Percentiles rank a stretch among this genome's conserved stretches.
Conservation (phyloP, 2,797 vertebrate species). For the Tenualosa thibaudeaui region DNA sequence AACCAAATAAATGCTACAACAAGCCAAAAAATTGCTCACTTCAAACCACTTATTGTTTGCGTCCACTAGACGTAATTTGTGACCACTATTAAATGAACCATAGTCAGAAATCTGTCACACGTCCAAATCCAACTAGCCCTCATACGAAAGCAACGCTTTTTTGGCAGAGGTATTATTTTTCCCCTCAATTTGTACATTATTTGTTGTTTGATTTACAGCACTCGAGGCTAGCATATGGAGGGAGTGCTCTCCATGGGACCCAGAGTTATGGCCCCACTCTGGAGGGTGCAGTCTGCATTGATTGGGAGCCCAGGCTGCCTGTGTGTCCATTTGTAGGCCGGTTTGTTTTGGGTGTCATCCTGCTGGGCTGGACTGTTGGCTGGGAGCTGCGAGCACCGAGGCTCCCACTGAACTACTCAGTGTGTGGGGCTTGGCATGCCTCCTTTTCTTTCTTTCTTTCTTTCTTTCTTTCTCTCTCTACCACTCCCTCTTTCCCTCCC, state of each 20-base stretch:
- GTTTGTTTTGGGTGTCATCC: conserved; percentile 43
- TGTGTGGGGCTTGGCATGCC: conserved; percentile 53
- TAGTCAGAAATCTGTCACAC: not conserved
- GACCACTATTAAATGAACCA: not conserved
- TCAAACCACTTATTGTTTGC: conserved; percentile 17
- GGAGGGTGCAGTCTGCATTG: not conserved
- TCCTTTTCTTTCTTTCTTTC: conserved; percentile 62
- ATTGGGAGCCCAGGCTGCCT: conserved; percentile 3
- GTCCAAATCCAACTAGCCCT: not conserved
- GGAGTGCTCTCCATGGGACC: not conserved
- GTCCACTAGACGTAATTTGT: not conserved
- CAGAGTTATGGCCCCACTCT: not conserved
- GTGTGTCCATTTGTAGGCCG: conserved; percentile 31
- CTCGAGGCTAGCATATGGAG: not conserved
- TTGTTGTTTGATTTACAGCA: not conserved
- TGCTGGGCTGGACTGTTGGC: conserved; percentile 47
- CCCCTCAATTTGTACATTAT: conserved; percentile 9
- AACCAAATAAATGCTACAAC: not conserved
- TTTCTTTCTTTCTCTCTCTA: conserved; percentile 29
- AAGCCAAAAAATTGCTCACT: conserved; percentile 17
- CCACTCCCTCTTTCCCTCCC: conserved; percentile 73
- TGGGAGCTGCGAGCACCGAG: conserved; percentile 53
- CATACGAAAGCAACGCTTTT: not conserved
- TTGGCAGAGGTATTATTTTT: not conserved
- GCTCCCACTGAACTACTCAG: conserved; percentile 48